Conservation (phyloP, 1,140 invertebrate genomes). For the Myzus persicae region DNA sequence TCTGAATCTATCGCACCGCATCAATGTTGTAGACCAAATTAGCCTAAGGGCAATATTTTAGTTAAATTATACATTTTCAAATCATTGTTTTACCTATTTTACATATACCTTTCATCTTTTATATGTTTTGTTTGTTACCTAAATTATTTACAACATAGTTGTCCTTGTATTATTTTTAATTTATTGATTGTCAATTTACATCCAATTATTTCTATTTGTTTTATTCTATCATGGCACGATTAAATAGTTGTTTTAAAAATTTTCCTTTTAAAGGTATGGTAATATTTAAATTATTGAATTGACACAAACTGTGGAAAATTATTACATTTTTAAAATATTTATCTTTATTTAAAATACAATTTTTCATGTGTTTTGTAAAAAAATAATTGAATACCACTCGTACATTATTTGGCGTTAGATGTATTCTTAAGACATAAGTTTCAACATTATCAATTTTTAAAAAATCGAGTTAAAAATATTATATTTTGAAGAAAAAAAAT, state of each 20-base stretch:
- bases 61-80: neutral
- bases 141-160: neutral
- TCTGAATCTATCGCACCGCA: neutral
- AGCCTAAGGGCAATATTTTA: neutral
- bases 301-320: neutral
- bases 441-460: neutral
- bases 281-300: neutral
- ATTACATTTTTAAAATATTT: neutral
- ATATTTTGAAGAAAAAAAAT: neutral
- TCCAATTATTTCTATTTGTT: neutral
- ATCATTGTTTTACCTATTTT: conserved; percentile 3
- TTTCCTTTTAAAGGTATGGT: neutral
- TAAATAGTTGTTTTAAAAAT: neutral
- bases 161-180: neutral
- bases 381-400: neutral
- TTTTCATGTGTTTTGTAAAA: neutral
- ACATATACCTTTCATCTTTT: neutral
- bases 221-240: neutral
- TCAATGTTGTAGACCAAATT: neutral
- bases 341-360: neutral
- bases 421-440: neutral
- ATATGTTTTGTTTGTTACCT: conserved; percentile 42
- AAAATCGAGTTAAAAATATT: neutral
- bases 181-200: neutral
- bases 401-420: neutral